These are phyloP conservation scores for Drosophila affinis DNA, from an alignment of 2,888 invertebrate species.

Conservation along the genomic window DNA sequence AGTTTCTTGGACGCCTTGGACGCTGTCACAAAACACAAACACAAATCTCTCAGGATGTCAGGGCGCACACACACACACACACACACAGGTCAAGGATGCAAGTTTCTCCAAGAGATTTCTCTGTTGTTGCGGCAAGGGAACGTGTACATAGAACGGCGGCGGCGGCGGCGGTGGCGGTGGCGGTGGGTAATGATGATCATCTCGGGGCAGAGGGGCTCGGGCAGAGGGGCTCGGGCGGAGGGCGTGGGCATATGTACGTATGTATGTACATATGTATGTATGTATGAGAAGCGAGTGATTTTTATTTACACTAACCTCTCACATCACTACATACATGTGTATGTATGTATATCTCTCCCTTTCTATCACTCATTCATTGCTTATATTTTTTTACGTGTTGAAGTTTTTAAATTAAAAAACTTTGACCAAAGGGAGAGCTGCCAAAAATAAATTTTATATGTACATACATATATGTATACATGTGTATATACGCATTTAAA, in stretches of 20 bases:
- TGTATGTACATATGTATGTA: constrained; percentile 17
- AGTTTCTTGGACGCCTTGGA: constrained; percentile 67
- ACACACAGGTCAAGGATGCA: constrained; percentile 70
- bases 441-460: constrained; percentile 18
- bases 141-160: too few species aligned
- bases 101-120: constrained; percentile 16
- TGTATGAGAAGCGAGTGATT: background rate
- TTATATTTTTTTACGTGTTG: constrained; percentile 12
- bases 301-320: constrained; percentile 8
- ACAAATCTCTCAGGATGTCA: constrained; percentile 69
- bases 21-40: constrained; percentile 76
- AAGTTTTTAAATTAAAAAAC: constrained; percentile 81
- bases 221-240: too few species aligned
- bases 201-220: background rate
- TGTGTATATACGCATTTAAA: background rate
- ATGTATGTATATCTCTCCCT: background rate
- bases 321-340: constrained; percentile 3
- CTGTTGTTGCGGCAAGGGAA: background rate
- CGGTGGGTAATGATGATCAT: constrained; percentile 29
- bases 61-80: constrained; percentile 51
- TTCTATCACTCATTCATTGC: background rate
- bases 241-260: background rate
- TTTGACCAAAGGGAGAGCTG: constrained; percentile 60
- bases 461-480: background rate
- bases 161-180: background rate